A percentile compares a stretch with the other conserved stretches of the same genome.
Evolutionary conservation across 2,888 invertebrate genomes (phyloP).

Genomic region (Entomobrya proxima): DNA sequence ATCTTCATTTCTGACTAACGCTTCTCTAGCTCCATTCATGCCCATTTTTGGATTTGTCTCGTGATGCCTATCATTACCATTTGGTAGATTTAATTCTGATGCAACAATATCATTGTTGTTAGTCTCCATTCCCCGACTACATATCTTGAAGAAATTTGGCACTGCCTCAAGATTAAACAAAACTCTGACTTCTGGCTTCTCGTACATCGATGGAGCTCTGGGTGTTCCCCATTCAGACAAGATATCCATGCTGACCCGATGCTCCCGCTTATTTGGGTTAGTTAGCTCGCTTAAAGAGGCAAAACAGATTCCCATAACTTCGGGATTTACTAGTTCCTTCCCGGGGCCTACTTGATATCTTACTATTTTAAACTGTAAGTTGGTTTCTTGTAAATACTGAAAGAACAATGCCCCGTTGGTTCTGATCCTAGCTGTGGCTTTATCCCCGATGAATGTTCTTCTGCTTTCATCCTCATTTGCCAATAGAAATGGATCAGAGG

Average conservation of each 20-base stretch:
- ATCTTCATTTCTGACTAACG: neutral
- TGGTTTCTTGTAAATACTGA: slow-evolving; percentile 60
- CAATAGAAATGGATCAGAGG: slow-evolving; percentile 69
- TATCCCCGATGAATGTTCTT: slow-evolving; percentile 71
- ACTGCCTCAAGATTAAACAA: slow-evolving; percentile 59
- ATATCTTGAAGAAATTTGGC: slow-evolving; percentile 60
- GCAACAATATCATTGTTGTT: neutral
- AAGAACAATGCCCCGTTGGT: slow-evolving; percentile 62
- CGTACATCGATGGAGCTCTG: neutral
- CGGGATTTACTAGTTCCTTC: slow-evolving; percentile 47
- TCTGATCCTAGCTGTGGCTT: slow-evolving; percentile 70
- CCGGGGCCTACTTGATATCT: slow-evolving; percentile 36
- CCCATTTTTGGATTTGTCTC: neutral
- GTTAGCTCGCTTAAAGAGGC: slow-evolving; percentile 61
- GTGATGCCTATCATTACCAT: neutral
- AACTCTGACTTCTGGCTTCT: slow-evolving; percentile 70
- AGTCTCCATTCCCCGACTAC: neutral
- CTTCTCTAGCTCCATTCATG: neutral
- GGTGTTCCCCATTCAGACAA: slow-evolving; percentile 65
- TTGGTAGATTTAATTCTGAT: neutral
- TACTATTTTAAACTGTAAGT: slow-evolving; percentile 64
- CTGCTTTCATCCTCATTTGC: slow-evolving; percentile 34
- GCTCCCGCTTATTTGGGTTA: slow-evolving; percentile 46
- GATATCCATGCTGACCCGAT: slow-evolving; percentile 56
- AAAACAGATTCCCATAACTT: slow-evolving; percentile 68